A percentile compares a stretch with the other conserved stretches of the same genome.
Evolutionary conservation across 2,113 vertebrate genomes (phyloP).

Genomic region (Suricata suricatta): DNA sequence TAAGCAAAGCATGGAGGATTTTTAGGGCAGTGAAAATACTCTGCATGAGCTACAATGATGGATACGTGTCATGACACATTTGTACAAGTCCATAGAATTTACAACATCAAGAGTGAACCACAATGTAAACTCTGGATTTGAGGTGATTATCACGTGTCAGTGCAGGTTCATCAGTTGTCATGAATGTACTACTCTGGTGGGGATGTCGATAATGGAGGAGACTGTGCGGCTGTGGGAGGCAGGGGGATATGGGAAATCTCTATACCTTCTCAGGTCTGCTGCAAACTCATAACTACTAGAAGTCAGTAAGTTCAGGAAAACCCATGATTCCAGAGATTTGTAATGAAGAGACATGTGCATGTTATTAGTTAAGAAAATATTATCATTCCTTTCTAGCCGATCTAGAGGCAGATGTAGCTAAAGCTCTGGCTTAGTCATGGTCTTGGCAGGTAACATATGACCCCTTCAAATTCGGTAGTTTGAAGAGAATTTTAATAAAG

Average conservation of each 20-base stretch:
- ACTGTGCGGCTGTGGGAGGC: background rate
- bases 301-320: background rate
- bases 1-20: background rate
- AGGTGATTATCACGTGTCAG: background rate
- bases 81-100: background rate
- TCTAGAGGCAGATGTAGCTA: background rate
- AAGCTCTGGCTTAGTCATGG: background rate
- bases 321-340: conserved; percentile 7
- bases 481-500: conserved; percentile 29
- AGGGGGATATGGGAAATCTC: background rate
- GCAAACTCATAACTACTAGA: background rate
- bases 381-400: background rate
- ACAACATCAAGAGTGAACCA: background rate
- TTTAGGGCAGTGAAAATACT: background rate
- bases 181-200: background rate
- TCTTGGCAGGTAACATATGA: background rate
- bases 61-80: background rate
- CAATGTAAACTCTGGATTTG: background rate
- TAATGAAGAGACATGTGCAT: background rate
- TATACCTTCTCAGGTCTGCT: background rate
- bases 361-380: conserved; percentile 23
- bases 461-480: background rate
- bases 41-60: background rate
- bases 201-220: background rate
- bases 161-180: background rate